These are phyloP conservation scores for Otus scops DNA, from an alignment of 2,797 vertebrate species.

Conservation along the genomic window DNA sequence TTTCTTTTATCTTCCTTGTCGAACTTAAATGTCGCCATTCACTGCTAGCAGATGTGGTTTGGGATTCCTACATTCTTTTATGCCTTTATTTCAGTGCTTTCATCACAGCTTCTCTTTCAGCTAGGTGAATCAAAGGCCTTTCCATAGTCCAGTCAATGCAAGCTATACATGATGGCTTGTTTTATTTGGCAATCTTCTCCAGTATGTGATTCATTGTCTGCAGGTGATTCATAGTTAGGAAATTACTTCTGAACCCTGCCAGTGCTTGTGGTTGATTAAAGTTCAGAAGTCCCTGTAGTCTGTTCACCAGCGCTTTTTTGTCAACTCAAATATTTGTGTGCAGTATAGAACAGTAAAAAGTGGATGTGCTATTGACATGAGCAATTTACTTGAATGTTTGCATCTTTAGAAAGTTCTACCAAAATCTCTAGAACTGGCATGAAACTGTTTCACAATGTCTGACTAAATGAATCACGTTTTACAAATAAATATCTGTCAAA, in stretches of 20 bases:
- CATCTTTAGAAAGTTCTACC: constrained; percentile 73
- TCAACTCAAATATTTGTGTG: constrained; percentile 76
- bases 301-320: constrained; percentile 74
- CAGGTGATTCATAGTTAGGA: constrained; percentile 84
- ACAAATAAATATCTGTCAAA: constrained; percentile 86
- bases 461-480: constrained; percentile 82
- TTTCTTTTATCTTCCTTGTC: constrained; percentile 65
- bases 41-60: constrained; percentile 64
- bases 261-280: constrained; percentile 81
- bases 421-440: constrained; percentile 70
- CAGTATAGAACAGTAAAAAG: constrained; percentile 73
- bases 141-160: constrained; percentile 72
- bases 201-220: constrained; percentile 80
- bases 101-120: constrained; percentile 69
- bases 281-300: constrained; percentile 78
- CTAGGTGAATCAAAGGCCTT: constrained; percentile 74
- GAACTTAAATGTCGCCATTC: constrained; percentile 64
- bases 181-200: constrained; percentile 80
- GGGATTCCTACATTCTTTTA: constrained; percentile 64
- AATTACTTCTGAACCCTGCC: constrained; percentile 81
- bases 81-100: constrained; percentile 69
- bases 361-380: constrained; percentile 74
- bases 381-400: constrained; percentile 78
- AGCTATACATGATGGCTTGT: constrained; percentile 78
- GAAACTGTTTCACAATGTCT: constrained; percentile 77